phyloP scores from a whole-genome alignment of 2,888 invertebrate genomes.

The Cryptus armator region DNA sequence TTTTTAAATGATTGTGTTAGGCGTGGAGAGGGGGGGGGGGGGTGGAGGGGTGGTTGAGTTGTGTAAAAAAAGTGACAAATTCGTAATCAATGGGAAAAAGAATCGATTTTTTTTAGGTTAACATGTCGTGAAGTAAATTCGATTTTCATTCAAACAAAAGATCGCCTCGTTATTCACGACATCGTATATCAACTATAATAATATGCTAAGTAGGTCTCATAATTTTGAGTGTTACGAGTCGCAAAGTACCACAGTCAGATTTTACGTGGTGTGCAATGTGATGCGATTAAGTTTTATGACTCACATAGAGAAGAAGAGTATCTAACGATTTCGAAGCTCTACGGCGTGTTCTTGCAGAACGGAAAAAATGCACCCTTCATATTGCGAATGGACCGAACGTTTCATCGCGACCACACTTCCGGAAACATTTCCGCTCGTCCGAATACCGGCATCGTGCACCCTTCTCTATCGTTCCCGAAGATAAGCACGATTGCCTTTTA shows the following conservation, averaged over 20 bases:
- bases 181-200: slow-evolving; percentile 72
- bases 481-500: slow-evolving; percentile 40
- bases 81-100: background rate
- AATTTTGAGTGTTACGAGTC: slow-evolving; percentile 79
- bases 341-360: slow-evolving; percentile 1
- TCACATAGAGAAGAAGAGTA: slow-evolving; percentile 36
- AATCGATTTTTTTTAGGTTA: background rate
- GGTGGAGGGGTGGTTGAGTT: no score
- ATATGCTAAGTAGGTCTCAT: slow-evolving; percentile 80
- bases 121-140: background rate
- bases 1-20: no score
- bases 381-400: slow-evolving; percentile 54
- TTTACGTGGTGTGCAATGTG: slow-evolving; percentile 59
- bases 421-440: slow-evolving; percentile 60
- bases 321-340: background rate
- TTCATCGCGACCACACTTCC: slow-evolving; percentile 64
- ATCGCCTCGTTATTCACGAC: slow-evolving; percentile 79
- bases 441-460: slow-evolving; percentile 53
- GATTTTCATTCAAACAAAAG: slow-evolving; percentile 69
- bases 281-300: slow-evolving; percentile 79
- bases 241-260: slow-evolving; percentile 72
- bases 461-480: slow-evolving; percentile 23
- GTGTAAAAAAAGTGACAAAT: background rate
- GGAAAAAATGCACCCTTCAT: slow-evolving; percentile 57
- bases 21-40: no score